Conservation (phyloP, 2,888 invertebrate genomes). For the Drosophila nigricruria region DNA sequence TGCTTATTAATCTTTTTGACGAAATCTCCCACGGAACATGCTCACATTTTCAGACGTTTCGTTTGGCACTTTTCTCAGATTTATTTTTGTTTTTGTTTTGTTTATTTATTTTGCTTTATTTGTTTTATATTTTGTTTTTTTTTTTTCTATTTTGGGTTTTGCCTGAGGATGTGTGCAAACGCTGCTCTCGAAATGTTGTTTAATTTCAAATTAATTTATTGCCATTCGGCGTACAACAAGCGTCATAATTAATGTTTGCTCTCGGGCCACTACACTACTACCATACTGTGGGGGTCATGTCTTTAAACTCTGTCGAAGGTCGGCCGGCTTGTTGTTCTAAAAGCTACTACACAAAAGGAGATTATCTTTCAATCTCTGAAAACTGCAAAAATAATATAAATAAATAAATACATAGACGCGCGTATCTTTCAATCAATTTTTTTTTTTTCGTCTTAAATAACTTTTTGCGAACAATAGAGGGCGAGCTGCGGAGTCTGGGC, state of each 20-base stretch:
- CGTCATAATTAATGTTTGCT: slow-evolving; percentile 58
- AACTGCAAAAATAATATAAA: slow-evolving; percentile 39
- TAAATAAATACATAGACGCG: slow-evolving; percentile 35
- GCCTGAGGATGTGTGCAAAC: slow-evolving; percentile 48
- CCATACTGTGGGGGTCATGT: slow-evolving; percentile 14
- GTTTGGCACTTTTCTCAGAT: slow-evolving; percentile 43
- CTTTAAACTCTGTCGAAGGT: slow-evolving; percentile 42
- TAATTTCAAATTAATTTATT: slow-evolving; percentile 60
- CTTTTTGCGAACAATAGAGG: slow-evolving; percentile 38
- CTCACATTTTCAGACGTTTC: slow-evolving; percentile 58
- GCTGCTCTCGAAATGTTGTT: slow-evolving; percentile 49
- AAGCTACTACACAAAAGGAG: slow-evolving; percentile 49
- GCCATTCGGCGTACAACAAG: slow-evolving; percentile 46
- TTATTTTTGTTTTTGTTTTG: slow-evolving; percentile 28
- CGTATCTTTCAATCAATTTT: slow-evolving; percentile 62
- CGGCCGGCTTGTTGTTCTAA: slow-evolving; percentile 32
- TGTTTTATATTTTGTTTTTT: slow-evolving; percentile 13
- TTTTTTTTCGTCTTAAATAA: slow-evolving; percentile 28
- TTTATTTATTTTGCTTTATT: slow-evolving; percentile 35
- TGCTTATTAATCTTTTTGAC: slow-evolving; percentile 77
- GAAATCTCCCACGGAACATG: slow-evolving; percentile 65
- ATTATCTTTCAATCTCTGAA: slow-evolving; percentile 63
- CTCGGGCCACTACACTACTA: slow-evolving; percentile 8
- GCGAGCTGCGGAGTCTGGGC: slow-evolving; percentile 26
- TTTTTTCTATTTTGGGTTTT: slow-evolving; percentile 23